These are phyloP conservation scores for Tachina fera DNA, from an alignment of 2,888 invertebrate genomes.

Conservation along the genomic window DNA sequence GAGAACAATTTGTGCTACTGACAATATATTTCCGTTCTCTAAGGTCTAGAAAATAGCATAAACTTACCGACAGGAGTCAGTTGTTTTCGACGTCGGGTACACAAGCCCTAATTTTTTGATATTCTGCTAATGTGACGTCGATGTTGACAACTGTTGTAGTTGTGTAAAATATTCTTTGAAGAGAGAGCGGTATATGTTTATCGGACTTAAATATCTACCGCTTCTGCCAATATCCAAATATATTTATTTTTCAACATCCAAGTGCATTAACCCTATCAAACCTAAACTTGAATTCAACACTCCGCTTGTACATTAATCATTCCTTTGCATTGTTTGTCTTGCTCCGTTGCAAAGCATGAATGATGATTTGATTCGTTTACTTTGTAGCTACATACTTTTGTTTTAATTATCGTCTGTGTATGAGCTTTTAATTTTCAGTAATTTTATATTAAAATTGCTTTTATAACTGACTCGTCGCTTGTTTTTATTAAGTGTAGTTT, in stretches of 20 bases:
- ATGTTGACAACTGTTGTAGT: too few species aligned
- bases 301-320: neutral
- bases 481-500: constrained; percentile 64
- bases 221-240: too few species aligned
- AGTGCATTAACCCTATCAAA: neutral
- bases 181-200: too few species aligned
- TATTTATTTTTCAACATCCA: neutral
- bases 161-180: too few species aligned
- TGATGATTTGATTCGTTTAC: constrained; percentile 42
- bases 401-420: constrained; percentile 4
- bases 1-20: too few species aligned
- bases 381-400: constrained; percentile 33
- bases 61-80: too few species aligned
- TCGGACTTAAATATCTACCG: too few species aligned
- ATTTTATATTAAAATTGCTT: constrained; percentile 37
- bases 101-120: too few species aligned
- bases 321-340: neutral
- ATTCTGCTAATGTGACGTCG: too few species aligned
- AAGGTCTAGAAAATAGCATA: too few species aligned
- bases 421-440: constrained; percentile 7
- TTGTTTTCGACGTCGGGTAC: too few species aligned
- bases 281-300: neutral
- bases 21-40: too few species aligned
- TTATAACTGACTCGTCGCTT: constrained; percentile 53
- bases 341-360: neutral